Conservation (phyloP, 2,797 vertebrate species). For the Malacoctenus gilli region DNA sequence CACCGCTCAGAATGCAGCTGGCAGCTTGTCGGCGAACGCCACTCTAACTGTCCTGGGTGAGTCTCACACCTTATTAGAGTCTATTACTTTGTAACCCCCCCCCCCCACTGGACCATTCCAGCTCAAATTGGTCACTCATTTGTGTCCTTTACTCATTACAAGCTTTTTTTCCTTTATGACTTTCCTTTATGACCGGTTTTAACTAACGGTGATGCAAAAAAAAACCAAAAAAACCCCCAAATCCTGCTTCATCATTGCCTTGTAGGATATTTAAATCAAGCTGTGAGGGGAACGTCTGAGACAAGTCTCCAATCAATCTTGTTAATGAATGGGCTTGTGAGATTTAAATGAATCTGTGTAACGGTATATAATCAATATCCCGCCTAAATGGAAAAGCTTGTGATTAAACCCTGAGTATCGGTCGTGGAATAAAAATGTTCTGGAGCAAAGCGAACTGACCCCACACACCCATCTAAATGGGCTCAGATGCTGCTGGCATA, state of each 20-base stretch:
- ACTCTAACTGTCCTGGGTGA: conserved; percentile 94
- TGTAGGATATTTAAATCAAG: conserved; percentile 4
- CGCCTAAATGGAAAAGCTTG: background rate
- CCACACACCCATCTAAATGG: background rate
- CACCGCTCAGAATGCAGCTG: conserved; percentile 94
- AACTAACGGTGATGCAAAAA: conserved; percentile 4
- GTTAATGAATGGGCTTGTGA: conserved; percentile 6
- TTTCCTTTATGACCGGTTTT: conserved; percentile 1
- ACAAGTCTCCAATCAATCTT: background rate
- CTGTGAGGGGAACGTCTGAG: background rate
- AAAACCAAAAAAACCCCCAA: no score
- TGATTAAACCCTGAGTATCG: background rate
- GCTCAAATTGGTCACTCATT: conserved; percentile 22
- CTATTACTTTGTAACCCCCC: conserved; percentile 24
- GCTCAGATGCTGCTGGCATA: background rate
- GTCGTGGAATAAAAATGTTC: no score
- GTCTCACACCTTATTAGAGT: conserved; percentile 34
- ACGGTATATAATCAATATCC: conserved; percentile 7
- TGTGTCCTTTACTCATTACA: conserved; percentile 20
- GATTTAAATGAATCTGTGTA: background rate
- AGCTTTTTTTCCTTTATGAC: conserved; percentile 25
- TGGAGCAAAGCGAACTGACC: no score
- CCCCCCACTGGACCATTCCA: no score
- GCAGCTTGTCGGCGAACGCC: conserved; percentile 92
- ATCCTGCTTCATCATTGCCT: conserved; percentile 2